Evolutionary conservation across 1,140 invertebrate genomes (phyloP), one percentile per base, ranked within the genome.

Genomic region (Aphidius ervi): DNA sequence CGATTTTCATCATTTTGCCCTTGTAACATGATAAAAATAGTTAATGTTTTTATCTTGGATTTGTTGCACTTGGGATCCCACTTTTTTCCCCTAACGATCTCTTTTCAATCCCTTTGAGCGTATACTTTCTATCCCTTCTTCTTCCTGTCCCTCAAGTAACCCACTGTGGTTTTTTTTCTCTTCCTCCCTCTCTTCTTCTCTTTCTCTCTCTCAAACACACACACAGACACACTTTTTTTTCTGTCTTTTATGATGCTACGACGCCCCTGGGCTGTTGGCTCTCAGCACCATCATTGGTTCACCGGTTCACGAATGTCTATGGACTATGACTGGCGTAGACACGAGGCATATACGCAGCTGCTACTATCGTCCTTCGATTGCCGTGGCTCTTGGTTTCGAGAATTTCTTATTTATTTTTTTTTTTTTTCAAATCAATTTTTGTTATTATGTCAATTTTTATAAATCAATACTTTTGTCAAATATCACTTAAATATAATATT

Each of bases 261-360:
- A 54, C 63, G 55, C 63, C 65, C 54, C 56, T 42, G 63, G 64
- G 23, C 23, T 31, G 23, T 31, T 31, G 23, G 23, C 23, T 31
- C 23, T 31, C 23, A 66, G 64, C 64, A 69, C 74, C 69, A 73
- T 70, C 70, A 75, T 75, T 74, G 74, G 74, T 74, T 74, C 72
- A 68, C 72, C 70, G 68, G 68, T 68, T 70, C 56, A 60, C 58
- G 62, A 31, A 49, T 54, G 56, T 53, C 50, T 59, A 31, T 31
- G 23, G 23, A 31, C 23, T 31, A 31, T 31, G 23, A 31, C 23
- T 31, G 23, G 68, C 69, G 66, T 65, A 71, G 62, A 62, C 71
- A 69, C 64, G 68, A 68, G 68, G 65, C 67, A 64, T 65, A 62
- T 67, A 71, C 73, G 71, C 73, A 69, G 70, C 72, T 72, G 71